These are phyloP conservation scores for Galemys pyrenaicus DNA, from an alignment of 2,113 vertebrate species.

Conservation along the genomic window DNA sequence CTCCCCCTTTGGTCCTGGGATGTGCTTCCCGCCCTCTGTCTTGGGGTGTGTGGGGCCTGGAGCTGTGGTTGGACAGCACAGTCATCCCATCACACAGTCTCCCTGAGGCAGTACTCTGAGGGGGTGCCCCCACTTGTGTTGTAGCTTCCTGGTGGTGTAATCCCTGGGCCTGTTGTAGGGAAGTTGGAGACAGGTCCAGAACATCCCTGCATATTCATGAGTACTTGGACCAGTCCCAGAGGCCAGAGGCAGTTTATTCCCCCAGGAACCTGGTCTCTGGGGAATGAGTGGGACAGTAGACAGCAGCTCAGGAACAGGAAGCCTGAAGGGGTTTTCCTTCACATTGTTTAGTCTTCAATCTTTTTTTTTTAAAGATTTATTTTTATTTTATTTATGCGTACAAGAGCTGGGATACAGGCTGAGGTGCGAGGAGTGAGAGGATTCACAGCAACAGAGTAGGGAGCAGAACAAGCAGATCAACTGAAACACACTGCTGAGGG, in stretches of 20 bases:
- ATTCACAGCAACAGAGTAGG: too few species aligned
- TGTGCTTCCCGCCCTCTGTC: neutral
- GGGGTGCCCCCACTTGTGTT: constrained; percentile 87
- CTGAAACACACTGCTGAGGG: too few species aligned
- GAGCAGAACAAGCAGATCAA: too few species aligned
- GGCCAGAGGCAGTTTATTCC: constrained; percentile 85
- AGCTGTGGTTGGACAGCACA: neutral
- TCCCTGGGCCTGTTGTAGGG: constrained; percentile 76
- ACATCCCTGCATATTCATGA: constrained; percentile 69
- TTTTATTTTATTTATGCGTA: too few species aligned
- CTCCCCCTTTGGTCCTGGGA: neutral
- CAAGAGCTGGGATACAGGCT: too few species aligned
- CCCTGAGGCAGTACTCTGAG: constrained; percentile 91
- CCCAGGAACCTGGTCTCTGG: constrained; percentile 57
- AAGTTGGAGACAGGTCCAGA: constrained; percentile 85
- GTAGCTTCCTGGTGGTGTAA: constrained; percentile 80
- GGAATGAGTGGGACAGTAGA: neutral
- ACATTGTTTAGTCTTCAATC: constrained; percentile 88
- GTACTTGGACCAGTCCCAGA: constrained; percentile 86
- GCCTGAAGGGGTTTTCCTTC: constrained; percentile 55
- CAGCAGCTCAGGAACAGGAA: constrained; percentile 45
- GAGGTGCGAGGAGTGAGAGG: too few species aligned
- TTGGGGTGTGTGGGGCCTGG: too few species aligned
- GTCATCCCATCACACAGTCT: neutral
- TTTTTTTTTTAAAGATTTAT: too few species aligned